phyloP scores from a whole-genome alignment of 1,140 invertebrate species.

The Sinonovacula constricta region DNA sequence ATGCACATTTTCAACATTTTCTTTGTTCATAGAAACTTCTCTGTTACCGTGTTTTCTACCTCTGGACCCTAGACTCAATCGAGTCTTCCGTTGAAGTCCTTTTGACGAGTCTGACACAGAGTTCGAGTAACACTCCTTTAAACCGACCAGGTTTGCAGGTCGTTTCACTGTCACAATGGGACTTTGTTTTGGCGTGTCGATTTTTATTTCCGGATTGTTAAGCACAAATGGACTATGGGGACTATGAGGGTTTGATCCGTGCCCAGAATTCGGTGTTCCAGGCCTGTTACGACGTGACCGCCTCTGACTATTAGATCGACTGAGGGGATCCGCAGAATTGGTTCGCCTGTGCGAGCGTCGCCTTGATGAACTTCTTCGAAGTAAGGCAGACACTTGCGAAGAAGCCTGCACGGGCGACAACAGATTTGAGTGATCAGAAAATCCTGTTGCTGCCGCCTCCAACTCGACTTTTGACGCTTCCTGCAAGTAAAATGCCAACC shows the following conservation, averaged over 20 bases:
- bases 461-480: conserved; percentile 25
- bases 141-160: conserved; percentile 41
- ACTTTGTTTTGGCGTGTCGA: conserved; percentile 59
- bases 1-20: conserved; percentile 51
- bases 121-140: conserved; percentile 53
- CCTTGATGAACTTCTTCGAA: conserved; percentile 41
- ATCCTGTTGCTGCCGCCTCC: conserved; percentile 18
- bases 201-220: conserved; percentile 57
- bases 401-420: conserved; percentile 40
- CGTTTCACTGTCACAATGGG: conserved; percentile 44
- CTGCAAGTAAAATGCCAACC: background rate
- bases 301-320: conserved; percentile 42
- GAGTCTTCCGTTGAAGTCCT: conserved; percentile 47
- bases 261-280: background rate
- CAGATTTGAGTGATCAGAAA: conserved; percentile 7
- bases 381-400: conserved; percentile 34
- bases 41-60: too few relatives aligned
- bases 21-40: conserved; percentile 29
- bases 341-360: conserved; percentile 12
- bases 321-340: conserved; percentile 36
- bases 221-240: conserved; percentile 56
- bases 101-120: conserved; percentile 5
- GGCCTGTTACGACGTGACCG: conserved; percentile 16
- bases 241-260: conserved; percentile 24
- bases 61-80: conserved; percentile 45